A percentile compares a stretch with the other conserved stretches of the same genome.
These are phyloP conservation scores for Echinops telfairi DNA, from an alignment of 2,113 vertebrate species.

Conservation along the genomic window DNA sequence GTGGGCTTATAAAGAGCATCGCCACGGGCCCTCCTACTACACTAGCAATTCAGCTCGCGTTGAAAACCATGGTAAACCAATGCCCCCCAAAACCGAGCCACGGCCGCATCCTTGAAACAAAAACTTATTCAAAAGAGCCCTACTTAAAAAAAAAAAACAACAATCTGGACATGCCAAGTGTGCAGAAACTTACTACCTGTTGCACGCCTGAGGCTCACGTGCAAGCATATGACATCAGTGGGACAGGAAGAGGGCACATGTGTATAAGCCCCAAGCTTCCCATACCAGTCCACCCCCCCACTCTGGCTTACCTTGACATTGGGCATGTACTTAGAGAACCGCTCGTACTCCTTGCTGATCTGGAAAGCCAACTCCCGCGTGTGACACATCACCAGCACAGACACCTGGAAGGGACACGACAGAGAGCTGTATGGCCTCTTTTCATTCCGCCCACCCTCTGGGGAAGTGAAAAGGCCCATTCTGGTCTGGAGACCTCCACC, in stretches of 20 bases:
- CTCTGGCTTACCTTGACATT: slow-evolving; percentile 88
- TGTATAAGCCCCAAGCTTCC: background rate
- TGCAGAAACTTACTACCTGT: background rate
- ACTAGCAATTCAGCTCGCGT: background rate
- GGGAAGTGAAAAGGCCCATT: background rate
- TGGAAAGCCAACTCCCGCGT: slow-evolving; percentile 92
- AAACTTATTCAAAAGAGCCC: too few relatives aligned
- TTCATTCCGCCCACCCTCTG: too few relatives aligned
- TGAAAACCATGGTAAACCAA: background rate
- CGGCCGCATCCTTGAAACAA: background rate
- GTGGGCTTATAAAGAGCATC: too few relatives aligned
- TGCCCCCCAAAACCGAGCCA: background rate
- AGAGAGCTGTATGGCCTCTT: background rate
- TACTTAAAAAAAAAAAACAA: too few relatives aligned
- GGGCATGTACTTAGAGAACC: slow-evolving; percentile 93
- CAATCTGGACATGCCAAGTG: background rate
- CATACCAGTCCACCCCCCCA: background rate
- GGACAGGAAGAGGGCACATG: background rate
- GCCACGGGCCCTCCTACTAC: background rate
- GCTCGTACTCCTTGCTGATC: slow-evolving; percentile 93
- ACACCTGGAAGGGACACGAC: slow-evolving; percentile 85
- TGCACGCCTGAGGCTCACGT: rapidly evolving
- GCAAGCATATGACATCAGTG: background rate
- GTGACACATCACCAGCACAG: slow-evolving; percentile 93
- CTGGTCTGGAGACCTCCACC: too few relatives aligned